Evolutionary conservation across 2,888 invertebrate species (phyloP).

Genomic region (Synergus umbraculus): DNA sequence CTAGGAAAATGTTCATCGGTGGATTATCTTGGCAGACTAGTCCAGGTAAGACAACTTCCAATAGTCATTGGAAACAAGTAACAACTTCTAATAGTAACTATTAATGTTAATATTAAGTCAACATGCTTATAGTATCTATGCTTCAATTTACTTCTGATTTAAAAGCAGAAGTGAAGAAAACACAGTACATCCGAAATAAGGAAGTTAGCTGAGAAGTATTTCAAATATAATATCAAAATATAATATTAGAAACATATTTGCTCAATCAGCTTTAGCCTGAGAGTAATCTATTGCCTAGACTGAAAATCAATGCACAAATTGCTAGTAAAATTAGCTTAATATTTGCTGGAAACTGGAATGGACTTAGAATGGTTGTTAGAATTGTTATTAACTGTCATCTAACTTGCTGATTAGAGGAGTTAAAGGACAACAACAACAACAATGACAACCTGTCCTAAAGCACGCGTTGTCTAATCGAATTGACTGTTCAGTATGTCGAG

Average conservation of each 20-base stretch:
- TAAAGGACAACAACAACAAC: slow-evolving; percentile 46
- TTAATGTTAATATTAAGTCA: background rate
- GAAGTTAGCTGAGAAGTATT: background rate
- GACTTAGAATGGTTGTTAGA: slow-evolving; percentile 46
- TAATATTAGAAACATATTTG: background rate
- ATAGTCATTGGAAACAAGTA: too few relatives aligned
- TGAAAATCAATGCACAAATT: background rate
- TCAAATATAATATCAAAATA: too few relatives aligned
- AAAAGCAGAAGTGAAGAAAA: too few relatives aligned
- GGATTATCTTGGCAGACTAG: slow-evolving; percentile 99
- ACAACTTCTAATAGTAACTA: too few relatives aligned
- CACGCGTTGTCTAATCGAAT: slow-evolving; percentile 59
- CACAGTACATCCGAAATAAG: background rate
- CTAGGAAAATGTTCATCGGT: slow-evolving; percentile 99
- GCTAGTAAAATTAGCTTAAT: slow-evolving; percentile 43
- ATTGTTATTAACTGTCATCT: slow-evolving; percentile 31
- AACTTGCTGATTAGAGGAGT: slow-evolving; percentile 31
- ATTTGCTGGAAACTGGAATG: slow-evolving; percentile 39
- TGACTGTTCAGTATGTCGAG: slow-evolving; percentile 52
- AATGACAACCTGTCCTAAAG: slow-evolving; percentile 35
- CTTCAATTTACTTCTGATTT: too few relatives aligned
- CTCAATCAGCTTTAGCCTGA: background rate
- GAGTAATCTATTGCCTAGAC: background rate
- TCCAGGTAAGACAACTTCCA: slow-evolving; percentile 87
- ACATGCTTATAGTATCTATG: too few relatives aligned